A percentile compares a stretch with the other conserved stretches of the same genome.
Evolutionary conservation across 2,113 vertebrate genomes (phyloP).

Genomic region (Mystacornis crossleyi): DNA sequence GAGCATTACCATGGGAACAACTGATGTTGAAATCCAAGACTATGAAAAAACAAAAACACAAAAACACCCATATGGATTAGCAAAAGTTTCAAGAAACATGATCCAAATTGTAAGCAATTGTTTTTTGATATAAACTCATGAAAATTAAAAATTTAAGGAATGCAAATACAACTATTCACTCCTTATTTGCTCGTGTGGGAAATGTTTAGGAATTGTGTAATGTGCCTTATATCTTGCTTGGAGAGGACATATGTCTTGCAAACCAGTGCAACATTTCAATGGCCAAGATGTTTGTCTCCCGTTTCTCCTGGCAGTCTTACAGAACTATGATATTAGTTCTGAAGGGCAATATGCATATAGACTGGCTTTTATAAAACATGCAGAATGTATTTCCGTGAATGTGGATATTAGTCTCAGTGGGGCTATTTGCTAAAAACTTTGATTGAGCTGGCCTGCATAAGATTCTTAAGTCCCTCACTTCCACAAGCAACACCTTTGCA

Average conservation of each 20-base stretch:
- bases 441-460: background rate
- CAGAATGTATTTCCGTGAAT: background rate
- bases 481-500: background rate
- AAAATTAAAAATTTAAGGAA: background rate
- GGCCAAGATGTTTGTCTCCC: background rate
- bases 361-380: background rate
- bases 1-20: background rate
- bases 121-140: background rate
- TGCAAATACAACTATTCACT: background rate
- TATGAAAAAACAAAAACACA: background rate
- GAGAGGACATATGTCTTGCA: background rate
- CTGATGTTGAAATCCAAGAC: background rate
- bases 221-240: background rate
- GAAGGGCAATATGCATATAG: background rate
- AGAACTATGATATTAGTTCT: background rate
- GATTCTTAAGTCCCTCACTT: background rate
- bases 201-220: background rate
- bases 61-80: background rate
- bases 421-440: background rate
- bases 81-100: background rate
- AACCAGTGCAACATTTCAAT: background rate
- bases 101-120: background rate
- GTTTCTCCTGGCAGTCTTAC: background rate
- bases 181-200: background rate
- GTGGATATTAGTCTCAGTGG: background rate